Conservation (phyloP, 2,888 invertebrate species). For the Pseudococcus longispinus region DNA sequence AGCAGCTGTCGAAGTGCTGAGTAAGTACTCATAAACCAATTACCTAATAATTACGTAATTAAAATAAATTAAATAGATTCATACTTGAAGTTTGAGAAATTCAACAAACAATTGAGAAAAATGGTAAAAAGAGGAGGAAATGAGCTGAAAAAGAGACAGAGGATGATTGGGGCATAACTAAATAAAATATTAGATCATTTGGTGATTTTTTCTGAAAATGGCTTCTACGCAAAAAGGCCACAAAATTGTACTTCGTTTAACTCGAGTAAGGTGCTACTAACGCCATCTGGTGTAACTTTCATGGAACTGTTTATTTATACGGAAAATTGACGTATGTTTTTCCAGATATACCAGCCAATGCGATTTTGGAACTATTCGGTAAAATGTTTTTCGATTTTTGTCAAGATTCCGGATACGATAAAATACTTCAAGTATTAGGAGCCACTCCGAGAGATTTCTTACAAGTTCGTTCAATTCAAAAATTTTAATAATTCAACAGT, state of each 20-base stretch:
- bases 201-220: neutral
- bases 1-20: slow-evolving; percentile 88
- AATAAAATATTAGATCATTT: neutral
- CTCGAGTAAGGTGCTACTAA: neutral
- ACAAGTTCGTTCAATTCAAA: slow-evolving; percentile 68
- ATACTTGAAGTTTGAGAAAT: neutral
- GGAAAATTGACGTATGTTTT: slow-evolving; percentile 58
- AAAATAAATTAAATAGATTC: neutral
- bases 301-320: neutral
- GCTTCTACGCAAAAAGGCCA: neutral
- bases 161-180: neutral
- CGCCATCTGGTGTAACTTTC: neutral
- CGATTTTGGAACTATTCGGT: slow-evolving; percentile 88
- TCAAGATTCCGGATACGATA: slow-evolving; percentile 96
- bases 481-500: neutral
- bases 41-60: neutral
- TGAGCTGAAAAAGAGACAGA: neutral
- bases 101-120: neutral
- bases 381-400: slow-evolving; percentile 96
- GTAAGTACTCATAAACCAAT: slow-evolving; percentile 68
- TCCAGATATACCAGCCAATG: slow-evolving; percentile 87
- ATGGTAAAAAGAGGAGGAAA: neutral
- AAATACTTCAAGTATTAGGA: slow-evolving; percentile 91
- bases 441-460: slow-evolving; percentile 94
- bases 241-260: neutral